Conservation (phyloP, 2,888 invertebrate genomes). For the Erynnis tages region DNA sequence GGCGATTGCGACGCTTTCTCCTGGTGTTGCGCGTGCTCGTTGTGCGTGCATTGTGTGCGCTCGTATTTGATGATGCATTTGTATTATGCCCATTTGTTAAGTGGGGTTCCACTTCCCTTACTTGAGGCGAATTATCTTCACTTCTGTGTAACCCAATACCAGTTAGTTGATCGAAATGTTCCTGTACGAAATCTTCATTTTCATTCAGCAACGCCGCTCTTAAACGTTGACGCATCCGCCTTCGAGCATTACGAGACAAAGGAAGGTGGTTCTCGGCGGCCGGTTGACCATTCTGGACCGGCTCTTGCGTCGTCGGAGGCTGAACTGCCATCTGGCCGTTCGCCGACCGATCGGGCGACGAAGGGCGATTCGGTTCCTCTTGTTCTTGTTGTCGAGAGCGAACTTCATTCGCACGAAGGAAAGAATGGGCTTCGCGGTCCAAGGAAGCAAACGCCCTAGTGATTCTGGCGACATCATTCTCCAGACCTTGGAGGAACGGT, state of each 20-base stretch:
- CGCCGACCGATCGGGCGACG: too few relatives aligned
- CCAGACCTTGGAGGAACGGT: conserved; percentile 60
- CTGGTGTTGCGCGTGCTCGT: conserved; percentile 51
- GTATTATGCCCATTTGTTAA: conserved; percentile 30
- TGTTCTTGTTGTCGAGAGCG: too few relatives aligned
- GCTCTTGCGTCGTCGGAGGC: too few relatives aligned
- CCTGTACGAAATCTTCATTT: too few relatives aligned
- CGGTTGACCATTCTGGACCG: conserved; percentile 30
- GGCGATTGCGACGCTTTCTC: conserved; percentile 67
- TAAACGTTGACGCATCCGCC: conserved; percentile 61
- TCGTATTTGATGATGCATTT: conserved; percentile 43
- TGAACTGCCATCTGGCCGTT: too few relatives aligned
- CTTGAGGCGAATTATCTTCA: not conserved
- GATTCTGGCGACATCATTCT: conserved; percentile 60
- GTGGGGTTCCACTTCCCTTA: not conserved
- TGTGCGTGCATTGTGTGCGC: conserved; percentile 26
- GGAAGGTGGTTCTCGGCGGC: conserved; percentile 21
- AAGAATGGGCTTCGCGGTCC: conserved; percentile 56
- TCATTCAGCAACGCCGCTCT: conserved; percentile 55
- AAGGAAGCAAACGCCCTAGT: conserved; percentile 63
- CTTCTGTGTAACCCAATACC: not conserved
- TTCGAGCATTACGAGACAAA: conserved; percentile 61
- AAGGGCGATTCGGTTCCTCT: too few relatives aligned
- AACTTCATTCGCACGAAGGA: conserved; percentile 54
- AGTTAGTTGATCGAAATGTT: not conserved